phyloP scores from a whole-genome alignment of 1,140 invertebrate species.

The Mamestra configurata region DNA sequence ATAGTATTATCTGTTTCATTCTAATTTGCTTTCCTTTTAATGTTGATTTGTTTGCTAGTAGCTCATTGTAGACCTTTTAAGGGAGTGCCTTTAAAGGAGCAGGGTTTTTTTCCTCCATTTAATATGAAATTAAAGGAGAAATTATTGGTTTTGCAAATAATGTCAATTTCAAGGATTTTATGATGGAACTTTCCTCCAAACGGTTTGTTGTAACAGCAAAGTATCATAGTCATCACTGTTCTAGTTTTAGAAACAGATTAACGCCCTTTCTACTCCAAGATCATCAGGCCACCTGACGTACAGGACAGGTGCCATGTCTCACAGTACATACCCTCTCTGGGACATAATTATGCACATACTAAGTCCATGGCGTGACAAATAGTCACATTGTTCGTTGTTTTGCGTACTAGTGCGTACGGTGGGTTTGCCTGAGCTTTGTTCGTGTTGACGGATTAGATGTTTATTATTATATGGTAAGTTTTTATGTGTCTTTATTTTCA shows the following conservation, averaged over 20 bases:
- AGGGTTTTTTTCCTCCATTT: neutral
- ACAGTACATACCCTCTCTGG: slow-evolving; percentile 14
- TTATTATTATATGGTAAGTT: no score
- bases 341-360: slow-evolving; percentile 49
- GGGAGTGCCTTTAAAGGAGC: neutral
- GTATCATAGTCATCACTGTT: no score
- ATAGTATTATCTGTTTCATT: slow-evolving; percentile 33
- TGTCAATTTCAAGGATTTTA: no score
- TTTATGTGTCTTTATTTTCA: no score
- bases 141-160: no score
- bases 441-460: neutral
- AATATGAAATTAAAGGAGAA: neutral
- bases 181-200: no score
- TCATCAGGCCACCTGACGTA: slow-evolving; percentile 8
- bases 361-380: slow-evolving; percentile 49
- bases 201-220: no score
- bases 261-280: slow-evolving; percentile 12
- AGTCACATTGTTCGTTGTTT: slow-evolving; percentile 47
- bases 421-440: slow-evolving; percentile 11
- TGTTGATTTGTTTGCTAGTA: slow-evolving; percentile 6
- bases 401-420: neutral
- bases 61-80: slow-evolving; percentile 12
- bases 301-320: slow-evolving; percentile 23
- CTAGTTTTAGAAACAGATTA: no score
- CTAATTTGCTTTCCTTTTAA: slow-evolving; percentile 36